phyloP scores from a whole-genome alignment of 2,113 vertebrate species.

The Macquaria ambigua region DNA sequence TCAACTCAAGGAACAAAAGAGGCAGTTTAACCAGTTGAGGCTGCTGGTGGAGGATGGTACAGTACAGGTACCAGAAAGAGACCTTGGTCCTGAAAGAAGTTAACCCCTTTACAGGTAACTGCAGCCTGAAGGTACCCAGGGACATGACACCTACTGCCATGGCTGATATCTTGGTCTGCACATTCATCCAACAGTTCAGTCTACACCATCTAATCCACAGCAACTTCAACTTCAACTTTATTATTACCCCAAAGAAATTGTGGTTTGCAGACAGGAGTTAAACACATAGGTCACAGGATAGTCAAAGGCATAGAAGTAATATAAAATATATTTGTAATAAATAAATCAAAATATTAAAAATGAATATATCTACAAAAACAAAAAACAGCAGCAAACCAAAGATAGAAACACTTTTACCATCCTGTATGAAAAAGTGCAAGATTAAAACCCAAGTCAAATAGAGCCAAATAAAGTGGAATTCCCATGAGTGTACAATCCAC shows the following conservation, averaged over 20 bases:
- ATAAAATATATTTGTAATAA: neutral
- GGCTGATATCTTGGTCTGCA: neutral
- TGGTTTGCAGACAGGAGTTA: neutral
- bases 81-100: neutral
- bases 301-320: neutral
- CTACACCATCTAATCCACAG: neutral
- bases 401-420: neutral
- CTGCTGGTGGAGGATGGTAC: neutral
- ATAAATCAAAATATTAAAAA: too few relatives aligned
- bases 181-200: neutral
- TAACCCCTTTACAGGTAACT: neutral
- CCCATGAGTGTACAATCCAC: too few relatives aligned
- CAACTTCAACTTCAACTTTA: neutral
- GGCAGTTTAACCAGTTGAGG: neutral
- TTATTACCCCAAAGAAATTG: neutral
- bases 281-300: neutral
- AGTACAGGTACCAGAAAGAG: neutral
- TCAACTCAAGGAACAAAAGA: neutral
- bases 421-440: neutral
- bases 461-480: neutral
- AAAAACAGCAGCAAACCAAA: neutral
- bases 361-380: too few relatives aligned
- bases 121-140: neutral
- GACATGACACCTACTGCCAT: neutral
- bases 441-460: too few relatives aligned